phyloP scores from a whole-genome alignment of 1,140 invertebrate species.

The Temnothorax longispinosus region DNA sequence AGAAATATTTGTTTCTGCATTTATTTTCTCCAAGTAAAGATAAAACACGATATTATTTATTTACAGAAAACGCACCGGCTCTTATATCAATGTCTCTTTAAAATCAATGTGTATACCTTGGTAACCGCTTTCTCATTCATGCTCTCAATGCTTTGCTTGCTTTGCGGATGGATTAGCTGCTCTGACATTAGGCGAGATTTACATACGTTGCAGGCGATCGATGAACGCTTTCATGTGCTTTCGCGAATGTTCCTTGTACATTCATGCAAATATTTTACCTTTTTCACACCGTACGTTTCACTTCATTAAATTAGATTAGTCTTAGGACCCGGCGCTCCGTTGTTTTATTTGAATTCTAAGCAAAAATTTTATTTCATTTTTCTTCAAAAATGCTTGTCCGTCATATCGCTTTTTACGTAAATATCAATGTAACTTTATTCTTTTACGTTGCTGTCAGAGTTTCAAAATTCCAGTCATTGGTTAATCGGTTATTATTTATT shows the following conservation, averaged over 20 bases:
- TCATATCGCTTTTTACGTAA: neutral
- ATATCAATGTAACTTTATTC: neutral
- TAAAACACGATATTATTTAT: neutral
- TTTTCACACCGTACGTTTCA: neutral
- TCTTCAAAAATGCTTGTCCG: neutral
- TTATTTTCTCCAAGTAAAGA: neutral
- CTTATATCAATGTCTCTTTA: constrained; percentile 24
- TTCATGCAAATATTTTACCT: constrained; percentile 1
- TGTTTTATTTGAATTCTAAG: constrained; percentile 20
- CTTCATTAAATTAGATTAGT: constrained; percentile 13
- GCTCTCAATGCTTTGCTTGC: neutral
- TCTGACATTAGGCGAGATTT: constrained; percentile 33
- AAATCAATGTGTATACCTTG: constrained; percentile 25
- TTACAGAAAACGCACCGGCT: neutral
- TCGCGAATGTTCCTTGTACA: neutral
- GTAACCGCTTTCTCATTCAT: constrained; percentile 2
- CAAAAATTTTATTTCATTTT: constrained; percentile 18
- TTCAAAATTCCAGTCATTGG: neutral
- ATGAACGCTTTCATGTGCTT: constrained; percentile 13
- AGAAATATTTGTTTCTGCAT: neutral
- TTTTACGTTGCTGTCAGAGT: neutral
- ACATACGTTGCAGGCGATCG: constrained; percentile 19
- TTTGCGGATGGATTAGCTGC: constrained; percentile 13
- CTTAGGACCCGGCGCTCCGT: neutral
- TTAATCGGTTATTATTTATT: neutral